Percentiles rank a stretch among this genome's conserved stretches.
These are phyloP conservation scores for Macropis europaea DNA, from an alignment of 2,888 invertebrate genomes.

Conservation along the genomic window DNA sequence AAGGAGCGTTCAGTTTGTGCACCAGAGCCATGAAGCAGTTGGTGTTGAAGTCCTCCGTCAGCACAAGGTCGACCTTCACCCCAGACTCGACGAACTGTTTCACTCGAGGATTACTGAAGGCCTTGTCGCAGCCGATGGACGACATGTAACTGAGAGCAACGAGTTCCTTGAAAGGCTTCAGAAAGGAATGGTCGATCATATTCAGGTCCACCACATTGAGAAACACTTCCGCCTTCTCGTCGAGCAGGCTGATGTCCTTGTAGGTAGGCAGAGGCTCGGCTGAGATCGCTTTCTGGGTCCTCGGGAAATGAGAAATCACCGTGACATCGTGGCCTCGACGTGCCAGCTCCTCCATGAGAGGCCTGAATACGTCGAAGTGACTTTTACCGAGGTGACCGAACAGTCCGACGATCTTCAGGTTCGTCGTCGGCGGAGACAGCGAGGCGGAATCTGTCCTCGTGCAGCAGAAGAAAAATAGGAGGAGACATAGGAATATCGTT, in stretches of 20 bases:
- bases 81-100: conserved; percentile 29
- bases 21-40: conserved; percentile 87
- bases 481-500: background rate
- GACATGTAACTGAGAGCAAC: conserved; percentile 71
- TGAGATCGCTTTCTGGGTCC: conserved; percentile 61
- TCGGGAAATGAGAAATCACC: conserved; percentile 85
- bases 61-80: conserved; percentile 84
- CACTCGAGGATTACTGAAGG: conserved; percentile 78
- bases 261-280: conserved; percentile 81
- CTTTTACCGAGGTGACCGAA: conserved; percentile 87
- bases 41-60: conserved; percentile 87
- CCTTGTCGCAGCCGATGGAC: conserved; percentile 77
- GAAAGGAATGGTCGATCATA: background rate
- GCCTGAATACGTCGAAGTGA: conserved; percentile 85
- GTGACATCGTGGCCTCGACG: conserved; percentile 85
- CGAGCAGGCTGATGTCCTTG: conserved; percentile 82
- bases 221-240: conserved; percentile 68
- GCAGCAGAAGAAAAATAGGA: background rate
- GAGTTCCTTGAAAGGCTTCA: conserved; percentile 23
- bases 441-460: background rate
- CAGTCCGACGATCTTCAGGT: conserved; percentile 84
- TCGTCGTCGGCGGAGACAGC: conserved; percentile 73
- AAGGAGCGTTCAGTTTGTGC: conserved; percentile 83
- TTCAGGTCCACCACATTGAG: conserved; percentile 61
- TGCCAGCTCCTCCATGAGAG: conserved; percentile 83